Conservation (phyloP, 2,888 invertebrate genomes). For the Parnassius smintheus region DNA sequence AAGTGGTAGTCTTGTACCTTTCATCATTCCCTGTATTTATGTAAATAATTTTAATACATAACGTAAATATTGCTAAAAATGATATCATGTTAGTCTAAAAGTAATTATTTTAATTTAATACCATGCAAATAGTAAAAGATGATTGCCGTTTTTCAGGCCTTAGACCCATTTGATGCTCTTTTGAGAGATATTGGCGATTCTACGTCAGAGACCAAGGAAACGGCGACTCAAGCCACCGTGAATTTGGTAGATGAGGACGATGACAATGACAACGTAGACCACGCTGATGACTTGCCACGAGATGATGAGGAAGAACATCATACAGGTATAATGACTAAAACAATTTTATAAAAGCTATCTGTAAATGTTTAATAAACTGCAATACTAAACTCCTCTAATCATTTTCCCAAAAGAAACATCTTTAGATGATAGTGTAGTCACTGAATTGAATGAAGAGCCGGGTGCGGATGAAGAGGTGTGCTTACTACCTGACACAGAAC, state of each 20-base stretch:
- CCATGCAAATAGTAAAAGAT: not conserved
- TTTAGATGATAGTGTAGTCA: slow-evolving; percentile 43
- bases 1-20: too few relatives aligned
- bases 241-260: slow-evolving; percentile 65
- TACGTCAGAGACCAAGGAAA: slow-evolving; percentile 44
- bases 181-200: slow-evolving; percentile 59
- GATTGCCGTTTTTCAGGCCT: slow-evolving; percentile 45
- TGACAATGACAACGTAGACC: slow-evolving; percentile 49
- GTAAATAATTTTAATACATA: not conserved
- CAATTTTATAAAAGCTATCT: not conserved
- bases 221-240: slow-evolving; percentile 41
- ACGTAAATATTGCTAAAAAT: not conserved
- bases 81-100: not conserved
- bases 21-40: not conserved
- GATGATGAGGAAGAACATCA: slow-evolving; percentile 53
- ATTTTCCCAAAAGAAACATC: slow-evolving; percentile 13
- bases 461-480: slow-evolving; percentile 86
- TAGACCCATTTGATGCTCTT: slow-evolving; percentile 74
- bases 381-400: too few relatives aligned
- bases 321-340: slow-evolving; percentile 33
- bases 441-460: slow-evolving; percentile 74
- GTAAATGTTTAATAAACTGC: slow-evolving; percentile 19
- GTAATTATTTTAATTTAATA: not conserved
- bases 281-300: slow-evolving; percentile 30
- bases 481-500: slow-evolving; percentile 84